phyloP scores from a whole-genome alignment of 2,113 vertebrate species.

The Setophaga kirtlandii region DNA sequence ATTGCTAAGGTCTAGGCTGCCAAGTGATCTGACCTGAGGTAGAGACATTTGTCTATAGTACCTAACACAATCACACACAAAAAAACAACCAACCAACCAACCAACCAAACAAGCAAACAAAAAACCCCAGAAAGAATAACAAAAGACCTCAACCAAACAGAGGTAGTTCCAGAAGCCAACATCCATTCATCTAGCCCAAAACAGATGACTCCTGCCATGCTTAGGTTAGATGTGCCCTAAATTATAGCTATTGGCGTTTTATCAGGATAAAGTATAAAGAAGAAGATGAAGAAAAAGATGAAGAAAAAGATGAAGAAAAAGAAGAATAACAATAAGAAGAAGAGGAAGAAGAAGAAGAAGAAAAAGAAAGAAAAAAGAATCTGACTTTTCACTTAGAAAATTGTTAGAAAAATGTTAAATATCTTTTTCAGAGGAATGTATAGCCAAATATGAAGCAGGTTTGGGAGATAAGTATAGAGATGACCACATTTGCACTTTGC shows the following conservation, averaged over 20 bases:
- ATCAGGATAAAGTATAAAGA: neutral
- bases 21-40: neutral
- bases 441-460: neutral
- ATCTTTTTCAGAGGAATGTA: neutral
- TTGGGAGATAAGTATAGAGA: neutral
- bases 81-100: neutral
- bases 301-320: neutral
- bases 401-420: neutral
- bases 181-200: neutral
- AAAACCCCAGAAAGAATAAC: neutral
- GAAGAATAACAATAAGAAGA: neutral
- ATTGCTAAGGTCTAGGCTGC: neutral
- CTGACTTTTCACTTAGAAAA: neutral
- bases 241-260: neutral
- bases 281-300: neutral
- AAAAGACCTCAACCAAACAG: neutral
- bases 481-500: neutral
- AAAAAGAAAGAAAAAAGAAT: neutral
- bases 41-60: neutral
- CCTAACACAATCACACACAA: neutral
- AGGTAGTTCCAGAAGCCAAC: neutral
- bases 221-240: neutral
- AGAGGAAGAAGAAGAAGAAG: neutral
- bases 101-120: neutral
- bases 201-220: neutral